Evolutionary conservation across 2,888 invertebrate genomes (phyloP).

Genomic region (Oligia latruncula): DNA sequence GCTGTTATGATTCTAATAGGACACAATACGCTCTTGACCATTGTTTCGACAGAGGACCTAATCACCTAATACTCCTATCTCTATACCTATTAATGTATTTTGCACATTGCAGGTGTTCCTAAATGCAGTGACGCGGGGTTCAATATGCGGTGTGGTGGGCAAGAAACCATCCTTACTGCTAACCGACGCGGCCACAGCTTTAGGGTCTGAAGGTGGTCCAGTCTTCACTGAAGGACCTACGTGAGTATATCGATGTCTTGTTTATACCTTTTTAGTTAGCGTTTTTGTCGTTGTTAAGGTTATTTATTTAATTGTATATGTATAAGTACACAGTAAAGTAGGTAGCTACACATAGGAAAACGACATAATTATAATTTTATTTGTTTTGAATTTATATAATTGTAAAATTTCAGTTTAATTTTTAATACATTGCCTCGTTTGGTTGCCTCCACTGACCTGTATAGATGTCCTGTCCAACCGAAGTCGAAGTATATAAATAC

Average conservation of each 20-base stretch:
- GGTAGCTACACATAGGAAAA: too few relatives aligned
- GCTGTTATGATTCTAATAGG: too few relatives aligned
- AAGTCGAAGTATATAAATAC: not conserved
- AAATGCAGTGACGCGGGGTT: conserved; percentile 89
- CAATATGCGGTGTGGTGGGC: conserved; percentile 90
- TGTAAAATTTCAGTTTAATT: not conserved
- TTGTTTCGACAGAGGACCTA: not conserved
- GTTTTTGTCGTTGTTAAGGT: too few relatives aligned
- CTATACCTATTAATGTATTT: not conserved
- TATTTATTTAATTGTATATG: too few relatives aligned
- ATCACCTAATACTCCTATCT: not conserved
- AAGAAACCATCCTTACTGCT: conserved; percentile 88
- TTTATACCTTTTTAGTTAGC: too few relatives aligned
- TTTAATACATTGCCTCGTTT: not conserved
- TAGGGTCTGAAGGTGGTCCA: conserved; percentile 91
- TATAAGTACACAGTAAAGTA: too few relatives aligned
- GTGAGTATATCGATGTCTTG: conserved; percentile 68
- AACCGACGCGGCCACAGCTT: conserved; percentile 90
- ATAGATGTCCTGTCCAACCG: not conserved
- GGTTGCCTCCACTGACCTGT: too few relatives aligned
- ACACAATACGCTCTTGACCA: not conserved
- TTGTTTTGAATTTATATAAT: too few relatives aligned
- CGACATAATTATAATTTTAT: too few relatives aligned
- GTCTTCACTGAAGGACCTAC: conserved; percentile 86
- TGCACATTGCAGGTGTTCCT: conserved; percentile 85